phyloP scores from a whole-genome alignment of 1,140 invertebrate genomes.

The honey bee (Apis mellifera) region Amel_HAv3.1 CM009945.2:957501-958000 shows the following conservation, averaged over 20 bases:
- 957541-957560: background rate
- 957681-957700: constrained; percentile 57
- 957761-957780: background rate
- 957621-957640: constrained; percentile 8
- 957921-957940: background rate
- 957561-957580: background rate
- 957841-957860: background rate
- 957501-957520: background rate
- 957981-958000: background rate
- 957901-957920: background rate
- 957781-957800: background rate
- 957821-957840: background rate
- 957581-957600: background rate
- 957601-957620: constrained; percentile 26
- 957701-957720: constrained; percentile 64
- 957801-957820: background rate
- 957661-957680: background rate
- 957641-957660: no score
- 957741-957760: constrained; percentile 20
- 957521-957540: no score
- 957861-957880: no score
- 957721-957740: constrained; percentile 58
- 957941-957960: background rate
- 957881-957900: background rate
- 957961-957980: constrained; percentile 5